Percentiles rank a stretch among this genome's conserved stretches.
phyloP scores from a whole-genome alignment of 2,888 invertebrate genomes.

The Axea sp. region DNA sequence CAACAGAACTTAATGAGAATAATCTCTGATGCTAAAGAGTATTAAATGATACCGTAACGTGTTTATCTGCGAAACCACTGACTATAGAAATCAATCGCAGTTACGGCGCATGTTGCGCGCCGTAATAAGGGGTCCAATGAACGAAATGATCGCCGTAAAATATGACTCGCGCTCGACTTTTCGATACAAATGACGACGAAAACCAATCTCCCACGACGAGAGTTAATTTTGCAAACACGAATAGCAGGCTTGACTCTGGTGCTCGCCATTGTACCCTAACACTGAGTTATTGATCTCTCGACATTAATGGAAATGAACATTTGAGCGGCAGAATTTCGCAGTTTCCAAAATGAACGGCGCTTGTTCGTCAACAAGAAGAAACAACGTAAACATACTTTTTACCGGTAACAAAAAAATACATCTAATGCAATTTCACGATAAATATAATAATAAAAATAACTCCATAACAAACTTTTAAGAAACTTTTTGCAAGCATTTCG shows the following conservation, averaged over 20 bases:
- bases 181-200: slow-evolving; percentile 5
- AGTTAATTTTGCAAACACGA: slow-evolving; percentile 27
- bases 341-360: too few species aligned
- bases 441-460: too few species aligned
- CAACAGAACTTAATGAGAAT: slow-evolving; percentile 47
- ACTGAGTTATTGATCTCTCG: not conserved
- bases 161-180: slow-evolving; percentile 45
- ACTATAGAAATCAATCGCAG: slow-evolving; percentile 58
- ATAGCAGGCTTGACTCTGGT: not conserved
- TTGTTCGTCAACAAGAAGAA: too few species aligned
- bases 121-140: slow-evolving; percentile 35
- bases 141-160: slow-evolving; percentile 41
- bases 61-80: slow-evolving; percentile 52
- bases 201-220: slow-evolving; percentile 12
- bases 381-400: too few species aligned
- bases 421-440: too few species aligned
- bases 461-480: too few species aligned
- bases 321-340: too few species aligned
- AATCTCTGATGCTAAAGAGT: slow-evolving; percentile 52
- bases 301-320: too few species aligned
- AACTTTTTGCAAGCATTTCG: too few species aligned
- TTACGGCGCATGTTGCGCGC: slow-evolving; percentile 32
- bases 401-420: too few species aligned
- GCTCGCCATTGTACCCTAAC: slow-evolving; percentile 8
- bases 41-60: slow-evolving; percentile 56